Evolutionary conservation across 2,797 vertebrate species (phyloP).

Genomic region (Sebastes flavidus): DNA sequence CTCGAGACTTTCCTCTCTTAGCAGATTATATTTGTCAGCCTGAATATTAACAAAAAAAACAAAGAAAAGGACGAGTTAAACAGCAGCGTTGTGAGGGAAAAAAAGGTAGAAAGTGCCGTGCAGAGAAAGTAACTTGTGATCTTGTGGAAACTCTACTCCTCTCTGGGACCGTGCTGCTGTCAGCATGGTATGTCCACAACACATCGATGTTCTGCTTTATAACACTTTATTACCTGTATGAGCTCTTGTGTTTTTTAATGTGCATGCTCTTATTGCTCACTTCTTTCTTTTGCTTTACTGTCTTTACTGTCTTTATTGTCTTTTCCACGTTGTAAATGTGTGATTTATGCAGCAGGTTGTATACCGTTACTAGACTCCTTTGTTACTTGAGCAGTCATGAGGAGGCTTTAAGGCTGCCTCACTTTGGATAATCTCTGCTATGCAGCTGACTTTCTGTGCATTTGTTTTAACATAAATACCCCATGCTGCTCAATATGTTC

Average conservation of each 20-base stretch:
- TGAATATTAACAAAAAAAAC: neutral
- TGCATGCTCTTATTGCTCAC: neutral
- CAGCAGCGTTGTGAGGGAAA: neutral
- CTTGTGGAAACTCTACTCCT: conserved; percentile 48
- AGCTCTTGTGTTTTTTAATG: neutral
- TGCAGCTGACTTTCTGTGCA: conserved; percentile 7
- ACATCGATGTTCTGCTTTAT: neutral
- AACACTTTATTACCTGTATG: neutral
- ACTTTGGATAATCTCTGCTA: neutral
- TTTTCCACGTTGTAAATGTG: neutral
- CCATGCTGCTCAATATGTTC: neutral
- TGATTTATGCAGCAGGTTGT: neutral
- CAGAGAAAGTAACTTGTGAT: conserved; percentile 33
- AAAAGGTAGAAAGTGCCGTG: neutral
- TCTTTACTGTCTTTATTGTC: neutral
- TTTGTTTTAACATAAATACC: neutral
- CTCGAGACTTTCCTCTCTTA: neutral
- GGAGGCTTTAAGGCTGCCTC: neutral
- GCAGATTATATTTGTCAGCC: fast-evolving
- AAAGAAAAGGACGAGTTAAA: neutral
- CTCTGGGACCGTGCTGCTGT: conserved; percentile 38
- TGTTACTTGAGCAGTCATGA: conserved; percentile 1
- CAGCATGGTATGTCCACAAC: conserved; percentile 70
- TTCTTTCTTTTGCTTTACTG: neutral
- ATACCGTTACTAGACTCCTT: neutral